Base-by-base conservation (phyloP, 2,888 invertebrate species). In the Homarus gammarus region DNA sequence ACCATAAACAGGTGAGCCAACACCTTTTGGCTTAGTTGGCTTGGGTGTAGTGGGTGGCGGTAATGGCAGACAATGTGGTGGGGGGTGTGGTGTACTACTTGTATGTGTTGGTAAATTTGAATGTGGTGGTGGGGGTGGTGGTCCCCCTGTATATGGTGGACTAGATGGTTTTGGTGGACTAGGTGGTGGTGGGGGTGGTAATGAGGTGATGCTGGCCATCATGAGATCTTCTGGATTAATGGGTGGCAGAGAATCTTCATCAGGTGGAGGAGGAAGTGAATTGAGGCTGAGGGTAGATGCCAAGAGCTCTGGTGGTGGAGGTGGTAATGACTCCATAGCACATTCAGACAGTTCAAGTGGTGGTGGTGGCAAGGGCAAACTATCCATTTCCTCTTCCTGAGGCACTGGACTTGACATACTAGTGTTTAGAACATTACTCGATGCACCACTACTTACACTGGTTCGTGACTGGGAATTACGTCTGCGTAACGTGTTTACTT, bases 301-400 rank as follows among this genome's bases (percentile, higher is more conserved):
- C 44, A 84, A 90, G n/a, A 90, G 64, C 95, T 95, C 15, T 94
- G 92, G 95, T 95, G 27, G 94, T 93, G 91, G 95, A 94, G 78
- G 95, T 93, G 93, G 38, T 94, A 94, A 92, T 64, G 61, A 94
- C 94, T 88, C 94, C 93, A 91, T 95, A 95, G 78, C 95, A 95
- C 92, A 85, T 12, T 85, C 89, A 3, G 75, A 40, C 36, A 90
- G 68, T 95, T 95, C 15, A 94, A 92, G 95, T 95, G 27, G 94
- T 93, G 91, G 95, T 95, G 78, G 95, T 94, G 93, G 38, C 94
- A 94, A 92, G 93, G 92, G 92, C 94, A 93, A 78, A 72, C 84
- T 81, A 70, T 92, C 89, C 83, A 91, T 72, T 87, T 88, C 89
- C 91, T 89, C 93, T 87, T 84, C 92, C 91, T 92, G 56, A 90